Percentiles rank a stretch among this genome's conserved stretches.
phyloP scores from a whole-genome alignment of 2,797 vertebrate species.

The Tapirus indicus region DNA sequence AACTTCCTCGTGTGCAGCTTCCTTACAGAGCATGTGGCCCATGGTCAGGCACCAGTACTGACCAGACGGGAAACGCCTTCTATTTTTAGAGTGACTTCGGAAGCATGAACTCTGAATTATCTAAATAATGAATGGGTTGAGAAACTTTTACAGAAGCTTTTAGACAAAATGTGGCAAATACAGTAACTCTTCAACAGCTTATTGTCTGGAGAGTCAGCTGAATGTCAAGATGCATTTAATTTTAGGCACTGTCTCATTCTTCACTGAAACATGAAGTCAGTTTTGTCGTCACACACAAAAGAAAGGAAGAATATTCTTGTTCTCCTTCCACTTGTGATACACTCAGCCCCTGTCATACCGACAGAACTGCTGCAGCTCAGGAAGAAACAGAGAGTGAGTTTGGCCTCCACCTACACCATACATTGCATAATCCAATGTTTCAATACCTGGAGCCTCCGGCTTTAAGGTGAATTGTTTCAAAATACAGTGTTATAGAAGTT shows the following conservation, averaged over 20 bases:
- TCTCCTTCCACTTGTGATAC: not conserved
- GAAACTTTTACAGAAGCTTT: not conserved
- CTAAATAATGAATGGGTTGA: not conserved
- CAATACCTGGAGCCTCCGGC: not conserved
- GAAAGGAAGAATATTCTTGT: not conserved
- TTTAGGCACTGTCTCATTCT: not conserved
- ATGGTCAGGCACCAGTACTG: rapidly evolving
- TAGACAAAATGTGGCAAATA: not conserved
- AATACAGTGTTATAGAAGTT: rapidly evolving
- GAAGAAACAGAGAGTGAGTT: rapidly evolving
- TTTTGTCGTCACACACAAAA: not conserved
- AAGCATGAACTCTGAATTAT: not conserved
- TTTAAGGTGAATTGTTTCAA: not conserved
- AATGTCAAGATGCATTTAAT: not conserved
- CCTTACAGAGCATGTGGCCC: not conserved
- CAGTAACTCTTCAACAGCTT: not conserved
- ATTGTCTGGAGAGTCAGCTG: not conserved
- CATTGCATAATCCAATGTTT: rapidly evolving
- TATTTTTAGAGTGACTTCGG: not conserved
- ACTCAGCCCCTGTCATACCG: not conserved
- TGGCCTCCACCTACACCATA: rapidly evolving
- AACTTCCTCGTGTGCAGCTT: not conserved
- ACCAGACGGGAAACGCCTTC: not conserved
- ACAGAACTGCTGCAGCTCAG: rapidly evolving
- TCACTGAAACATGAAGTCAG: not conserved